phyloP scores from a whole-genome alignment of 2,113 vertebrate species.

The Halcyon malimbica region DNA sequence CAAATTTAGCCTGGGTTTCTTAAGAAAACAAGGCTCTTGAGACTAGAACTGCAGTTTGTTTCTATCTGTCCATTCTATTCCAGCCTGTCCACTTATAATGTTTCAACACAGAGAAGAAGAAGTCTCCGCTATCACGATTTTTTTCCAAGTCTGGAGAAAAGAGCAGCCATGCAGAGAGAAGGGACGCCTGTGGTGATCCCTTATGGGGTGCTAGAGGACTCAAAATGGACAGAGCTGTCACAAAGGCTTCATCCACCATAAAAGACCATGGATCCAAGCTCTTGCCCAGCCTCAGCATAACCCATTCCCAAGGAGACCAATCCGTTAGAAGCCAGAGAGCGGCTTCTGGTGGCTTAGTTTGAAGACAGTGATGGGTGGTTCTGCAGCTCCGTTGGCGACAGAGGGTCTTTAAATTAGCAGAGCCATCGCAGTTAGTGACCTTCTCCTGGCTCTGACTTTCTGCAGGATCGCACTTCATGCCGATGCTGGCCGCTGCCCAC shows the following conservation, averaged over 20 bases:
- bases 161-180: background rate
- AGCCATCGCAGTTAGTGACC: fast-evolving
- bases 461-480: fast-evolving
- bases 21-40: background rate
- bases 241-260: background rate
- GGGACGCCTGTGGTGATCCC: no score
- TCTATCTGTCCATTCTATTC: background rate
- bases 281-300: fast-evolving
- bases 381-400: fast-evolving
- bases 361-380: fast-evolving
- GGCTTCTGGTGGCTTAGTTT: fast-evolving
- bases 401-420: fast-evolving
- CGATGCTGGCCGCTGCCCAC: constrained; percentile 55
- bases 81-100: background rate
- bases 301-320: fast-evolving
- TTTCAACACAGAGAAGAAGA: background rate
- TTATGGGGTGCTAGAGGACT: background rate
- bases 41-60: background rate
- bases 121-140: background rate
- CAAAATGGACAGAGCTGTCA: background rate
- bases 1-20: background rate
- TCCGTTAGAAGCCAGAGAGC: fast-evolving
- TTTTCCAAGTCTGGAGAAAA: background rate
- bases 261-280: fast-evolving
- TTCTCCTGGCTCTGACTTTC: no score